Percentiles rank a stretch among this genome's conserved stretches.
Evolutionary conservation across 2,113 vertebrate species (phyloP).

Genomic region (Microcebus jonahi): DNA sequence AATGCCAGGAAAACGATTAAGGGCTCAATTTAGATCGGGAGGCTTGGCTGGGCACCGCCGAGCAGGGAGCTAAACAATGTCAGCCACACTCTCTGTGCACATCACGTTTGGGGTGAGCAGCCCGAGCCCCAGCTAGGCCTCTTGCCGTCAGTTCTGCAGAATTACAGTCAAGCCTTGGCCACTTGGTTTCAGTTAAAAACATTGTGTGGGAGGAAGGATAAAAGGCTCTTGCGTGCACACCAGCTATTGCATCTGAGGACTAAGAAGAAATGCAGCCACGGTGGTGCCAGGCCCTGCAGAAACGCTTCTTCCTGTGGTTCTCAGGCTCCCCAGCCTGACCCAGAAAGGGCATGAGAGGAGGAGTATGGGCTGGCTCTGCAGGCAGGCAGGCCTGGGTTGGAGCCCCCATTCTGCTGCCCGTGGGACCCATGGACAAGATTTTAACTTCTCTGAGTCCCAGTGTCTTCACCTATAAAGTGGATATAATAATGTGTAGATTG

Average conservation of each 20-base stretch:
- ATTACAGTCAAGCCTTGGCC: constrained; percentile 65
- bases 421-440: not conserved
- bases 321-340: constrained; percentile 56
- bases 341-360: not conserved
- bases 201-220: constrained; percentile 50
- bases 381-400: not conserved
- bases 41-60: constrained; percentile 18
- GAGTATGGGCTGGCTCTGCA: not conserved
- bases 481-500: not conserved
- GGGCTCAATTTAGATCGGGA: constrained; percentile 62
- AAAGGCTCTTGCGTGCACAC: constrained; percentile 59
- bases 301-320: constrained; percentile 26
- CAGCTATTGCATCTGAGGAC: not conserved
- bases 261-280: not conserved
- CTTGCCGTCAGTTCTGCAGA: constrained; percentile 35
- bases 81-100: constrained; percentile 62
- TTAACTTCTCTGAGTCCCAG: not conserved
- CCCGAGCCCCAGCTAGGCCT: constrained; percentile 53
- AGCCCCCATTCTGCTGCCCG: not conserved
- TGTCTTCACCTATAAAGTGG: not conserved
- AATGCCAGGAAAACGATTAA: constrained; percentile 64
- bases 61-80: constrained; percentile 49
- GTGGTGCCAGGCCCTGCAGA: constrained; percentile 25
- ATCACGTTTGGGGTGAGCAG: constrained; percentile 66
- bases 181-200: constrained; percentile 70